phyloP scores from a whole-genome alignment of 2,888 invertebrate species.

The Rutpela maculata region DNA sequence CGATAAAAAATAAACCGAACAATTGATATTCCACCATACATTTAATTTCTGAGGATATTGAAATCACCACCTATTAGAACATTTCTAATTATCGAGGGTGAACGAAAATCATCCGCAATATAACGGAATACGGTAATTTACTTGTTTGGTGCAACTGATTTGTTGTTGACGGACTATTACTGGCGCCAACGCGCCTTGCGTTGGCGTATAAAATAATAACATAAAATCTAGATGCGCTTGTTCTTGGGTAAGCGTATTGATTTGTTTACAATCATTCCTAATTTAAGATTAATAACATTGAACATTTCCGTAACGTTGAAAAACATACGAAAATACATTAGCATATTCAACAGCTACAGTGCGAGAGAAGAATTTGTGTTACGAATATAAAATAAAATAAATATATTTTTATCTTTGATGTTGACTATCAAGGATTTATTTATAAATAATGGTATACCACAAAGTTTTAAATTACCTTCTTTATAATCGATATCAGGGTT shows the following conservation, averaged over 20 bases:
- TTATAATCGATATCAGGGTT: background rate
- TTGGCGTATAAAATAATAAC: slow-evolving; percentile 26
- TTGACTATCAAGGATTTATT: no score
- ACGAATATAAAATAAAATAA: no score
- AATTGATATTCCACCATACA: no score
- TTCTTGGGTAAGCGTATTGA: slow-evolving; percentile 10
- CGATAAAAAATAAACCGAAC: no score
- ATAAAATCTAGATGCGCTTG: background rate
- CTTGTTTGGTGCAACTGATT: background rate
- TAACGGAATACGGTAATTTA: background rate
- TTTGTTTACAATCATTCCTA: background rate
- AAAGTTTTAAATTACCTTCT: background rate
- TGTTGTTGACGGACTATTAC: slow-evolving; percentile 17
- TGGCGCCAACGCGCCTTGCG: slow-evolving; percentile 26
- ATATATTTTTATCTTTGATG: no score
- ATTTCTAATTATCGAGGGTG: background rate
- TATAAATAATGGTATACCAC: no score
- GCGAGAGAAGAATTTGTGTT: no score
- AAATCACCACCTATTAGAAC: background rate
- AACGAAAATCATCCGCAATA: background rate
- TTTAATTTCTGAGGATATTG: no score
- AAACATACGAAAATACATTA: background rate
- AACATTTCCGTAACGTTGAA: background rate
- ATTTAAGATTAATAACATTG: background rate
- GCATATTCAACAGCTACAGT: background rate